These are phyloP conservation scores for Chirona hameri DNA, from an alignment of 2,888 invertebrate genomes.

Conservation along the genomic window DNA sequence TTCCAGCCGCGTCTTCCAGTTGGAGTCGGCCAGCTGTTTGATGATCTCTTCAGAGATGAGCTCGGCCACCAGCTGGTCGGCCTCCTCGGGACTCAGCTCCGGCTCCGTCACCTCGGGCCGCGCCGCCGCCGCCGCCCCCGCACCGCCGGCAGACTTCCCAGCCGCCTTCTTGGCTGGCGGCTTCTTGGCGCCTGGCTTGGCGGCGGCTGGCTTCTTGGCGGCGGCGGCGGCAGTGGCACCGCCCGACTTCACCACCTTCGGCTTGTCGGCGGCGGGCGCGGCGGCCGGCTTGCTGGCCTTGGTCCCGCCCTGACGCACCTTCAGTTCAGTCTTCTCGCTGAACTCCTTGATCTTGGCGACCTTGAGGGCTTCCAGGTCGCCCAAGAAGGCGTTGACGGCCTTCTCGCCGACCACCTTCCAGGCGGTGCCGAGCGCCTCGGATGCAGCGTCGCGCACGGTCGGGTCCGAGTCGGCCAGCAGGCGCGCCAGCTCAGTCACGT, in stretches of 20 bases:
- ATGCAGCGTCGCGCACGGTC: constrained; percentile 84
- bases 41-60: constrained; percentile 62
- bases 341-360: constrained; percentile 91
- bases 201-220: constrained; percentile 30
- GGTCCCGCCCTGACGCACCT: constrained; percentile 58
- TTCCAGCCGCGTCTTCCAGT: constrained; percentile 79
- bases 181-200: constrained; percentile 37
- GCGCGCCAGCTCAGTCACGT: constrained; percentile 72
- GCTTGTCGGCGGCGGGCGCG: constrained; percentile 46
- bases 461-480: constrained; percentile 78
- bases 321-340: constrained; percentile 85
- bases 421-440: constrained; percentile 88
- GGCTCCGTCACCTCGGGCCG: constrained; percentile 52
- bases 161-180: constrained; percentile 45
- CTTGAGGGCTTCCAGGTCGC: constrained; percentile 84
- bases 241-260: constrained; percentile 56
- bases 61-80: constrained; percentile 66
- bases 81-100: constrained; percentile 71
- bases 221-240: background rate
- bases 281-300: constrained; percentile 52
- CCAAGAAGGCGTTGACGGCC: constrained; percentile 75
- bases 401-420: constrained; percentile 93
- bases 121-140: constrained; percentile 31
- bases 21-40: constrained; percentile 65
- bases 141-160: constrained; percentile 44